A percentile compares a stretch with the other conserved stretches of the same genome.
Evolutionary conservation across 2,113 vertebrate species (phyloP).

Genomic region (Catharus bicknelli): DNA sequence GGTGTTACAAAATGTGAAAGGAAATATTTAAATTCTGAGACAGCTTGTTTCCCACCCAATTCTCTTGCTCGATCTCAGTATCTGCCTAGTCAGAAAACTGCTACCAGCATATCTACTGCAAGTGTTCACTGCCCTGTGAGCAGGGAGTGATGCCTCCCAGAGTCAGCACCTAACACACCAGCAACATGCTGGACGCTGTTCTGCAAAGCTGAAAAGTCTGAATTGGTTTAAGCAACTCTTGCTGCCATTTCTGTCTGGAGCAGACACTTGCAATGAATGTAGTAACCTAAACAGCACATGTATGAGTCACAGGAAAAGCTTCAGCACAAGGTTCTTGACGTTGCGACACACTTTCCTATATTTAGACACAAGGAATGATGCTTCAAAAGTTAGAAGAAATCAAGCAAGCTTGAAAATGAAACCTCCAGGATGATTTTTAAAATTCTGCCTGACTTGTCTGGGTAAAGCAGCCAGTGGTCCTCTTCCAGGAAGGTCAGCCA

Average conservation of each 20-base stretch:
- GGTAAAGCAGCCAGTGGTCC: background rate
- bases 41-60: background rate
- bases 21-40: background rate
- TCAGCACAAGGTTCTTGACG: background rate
- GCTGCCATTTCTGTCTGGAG: background rate
- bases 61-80: background rate
- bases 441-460: background rate
- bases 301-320: background rate
- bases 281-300: background rate
- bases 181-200: accelerated
- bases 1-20: background rate
- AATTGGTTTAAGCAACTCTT: background rate
- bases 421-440: background rate
- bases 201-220: background rate
- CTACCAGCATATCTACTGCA: background rate
- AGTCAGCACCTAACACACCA: background rate
- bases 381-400: background rate
- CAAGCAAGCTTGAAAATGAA: background rate
- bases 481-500: background rate
- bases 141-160: background rate
- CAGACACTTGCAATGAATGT: background rate
- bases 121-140: background rate
- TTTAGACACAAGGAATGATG: background rate
- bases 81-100: background rate
- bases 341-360: background rate